Percentiles rank a stretch among this genome's conserved stretches.
phyloP scores from a whole-genome alignment of 30 jellyfish, hydroid and myxozoan genomes.

The Pseudorhiza aurosa region DNA sequence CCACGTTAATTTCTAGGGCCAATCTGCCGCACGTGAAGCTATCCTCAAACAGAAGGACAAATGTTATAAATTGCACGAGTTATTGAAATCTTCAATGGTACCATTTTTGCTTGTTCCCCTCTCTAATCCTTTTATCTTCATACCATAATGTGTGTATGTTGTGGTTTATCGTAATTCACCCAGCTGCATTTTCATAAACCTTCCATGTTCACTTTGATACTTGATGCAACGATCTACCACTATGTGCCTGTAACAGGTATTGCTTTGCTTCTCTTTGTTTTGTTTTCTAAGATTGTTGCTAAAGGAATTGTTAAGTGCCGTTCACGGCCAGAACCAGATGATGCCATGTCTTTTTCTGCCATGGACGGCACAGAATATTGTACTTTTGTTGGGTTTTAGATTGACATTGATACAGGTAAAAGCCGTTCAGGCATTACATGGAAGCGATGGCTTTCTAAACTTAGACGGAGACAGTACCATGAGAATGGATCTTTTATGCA shows the following conservation, averaged over 20 bases:
- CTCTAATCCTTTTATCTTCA: background rate
- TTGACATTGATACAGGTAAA: too few species aligned
- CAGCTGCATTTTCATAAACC: background rate
- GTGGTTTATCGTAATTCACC: background rate
- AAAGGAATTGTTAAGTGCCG: background rate
- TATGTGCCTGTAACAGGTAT: background rate
- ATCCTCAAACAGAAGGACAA: constrained; percentile 7
- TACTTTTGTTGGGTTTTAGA: too few species aligned
- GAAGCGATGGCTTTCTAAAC: too few species aligned
- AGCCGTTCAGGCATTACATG: too few species aligned
- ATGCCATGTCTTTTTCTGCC: too few species aligned
- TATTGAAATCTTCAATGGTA: constrained; percentile 39
- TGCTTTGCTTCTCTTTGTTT: too few species aligned
- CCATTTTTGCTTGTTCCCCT: background rate
- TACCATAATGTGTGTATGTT: background rate
- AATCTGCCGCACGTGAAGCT: constrained; percentile 34
- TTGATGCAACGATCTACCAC: background rate
- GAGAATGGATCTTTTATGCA: too few species aligned
- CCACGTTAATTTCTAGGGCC: background rate
- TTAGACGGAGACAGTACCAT: too few species aligned
- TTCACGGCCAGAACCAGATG: too few species aligned
- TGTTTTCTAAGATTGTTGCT: background rate
- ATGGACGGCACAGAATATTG: too few species aligned
- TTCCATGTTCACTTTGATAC: background rate
- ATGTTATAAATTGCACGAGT: constrained; percentile 10